Evolutionary conservation across 2,113 vertebrate species (phyloP).

Genomic region (Pelodiscus sinensis): DNA sequence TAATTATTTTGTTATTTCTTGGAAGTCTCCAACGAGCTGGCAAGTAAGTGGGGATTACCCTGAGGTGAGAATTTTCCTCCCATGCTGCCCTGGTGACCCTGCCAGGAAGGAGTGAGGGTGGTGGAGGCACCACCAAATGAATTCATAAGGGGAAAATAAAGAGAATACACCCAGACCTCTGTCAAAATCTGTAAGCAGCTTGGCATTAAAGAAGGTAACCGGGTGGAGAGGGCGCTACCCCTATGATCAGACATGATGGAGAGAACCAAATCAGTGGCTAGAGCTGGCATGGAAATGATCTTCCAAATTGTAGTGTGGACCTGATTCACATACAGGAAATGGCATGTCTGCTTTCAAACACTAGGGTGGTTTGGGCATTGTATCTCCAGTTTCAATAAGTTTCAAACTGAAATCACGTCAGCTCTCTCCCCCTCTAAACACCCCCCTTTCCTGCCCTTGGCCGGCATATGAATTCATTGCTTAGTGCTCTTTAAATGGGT

Average conservation of each 20-base stretch:
- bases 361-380: neutral
- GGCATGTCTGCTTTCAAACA: neutral
- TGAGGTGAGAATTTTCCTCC: too few relatives aligned
- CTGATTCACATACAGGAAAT: too few relatives aligned
- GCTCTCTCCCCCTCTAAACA: neutral
- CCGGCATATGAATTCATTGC: neutral
- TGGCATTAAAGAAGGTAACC: neutral
- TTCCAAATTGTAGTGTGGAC: neutral
- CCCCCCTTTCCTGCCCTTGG: neutral
- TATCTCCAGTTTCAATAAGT: neutral
- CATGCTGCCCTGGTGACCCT: too few relatives aligned
- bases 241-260: neutral
- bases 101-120: too few relatives aligned
- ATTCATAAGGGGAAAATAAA: neutral
- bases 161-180: neutral
- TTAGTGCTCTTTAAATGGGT: neutral
- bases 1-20: neutral
- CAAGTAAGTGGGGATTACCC: neutral
- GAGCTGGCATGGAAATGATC: neutral
- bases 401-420: neutral
- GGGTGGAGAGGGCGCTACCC: neutral
- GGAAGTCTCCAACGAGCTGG: neutral
- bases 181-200: neutral
- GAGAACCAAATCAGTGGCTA: neutral
- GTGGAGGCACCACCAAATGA: too few relatives aligned